Evolutionary conservation across 2,888 invertebrate genomes (phyloP), one percentile per base, ranked within the genome.

Genomic region (Synanthedon tipuliformis): DNA sequence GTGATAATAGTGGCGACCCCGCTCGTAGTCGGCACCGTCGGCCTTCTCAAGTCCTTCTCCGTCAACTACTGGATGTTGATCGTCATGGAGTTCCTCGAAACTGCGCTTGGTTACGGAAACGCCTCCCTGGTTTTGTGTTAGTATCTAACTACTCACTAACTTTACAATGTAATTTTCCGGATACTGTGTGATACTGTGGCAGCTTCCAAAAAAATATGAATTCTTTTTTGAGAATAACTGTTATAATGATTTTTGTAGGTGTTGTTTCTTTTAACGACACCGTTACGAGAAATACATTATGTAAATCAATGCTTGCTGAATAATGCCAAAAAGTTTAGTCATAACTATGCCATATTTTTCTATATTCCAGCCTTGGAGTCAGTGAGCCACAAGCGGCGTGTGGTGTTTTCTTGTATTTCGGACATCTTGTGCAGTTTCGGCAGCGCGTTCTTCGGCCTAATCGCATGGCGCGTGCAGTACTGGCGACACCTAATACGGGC

Each of bases 31-130:
- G 91, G 90, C 5, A 62, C 91, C 48, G 84, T 89, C 49, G 94
- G 94, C 3, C 71, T 93, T 51, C 72, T 90, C 27, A 90, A 93
- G 66, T 91, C 93, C 0, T 91, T 92, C 67, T 89, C 93, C 16
- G 86, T 89, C 41, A 90, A 89, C 68, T 94, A 93, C 71, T 83
- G 89, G 72, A 90, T 90, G 87, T 92, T 94, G 63, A 66, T 93
- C 45, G 68, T 89, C 15, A 89, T 94, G 50, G 94, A 94, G 77
- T 92, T 94, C 63, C 68, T 94, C n/a, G 94, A 94, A 68, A 92
- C 93, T 0, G 83, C 90, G 8, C 85, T 92, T 16, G 91, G 92
- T 0, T 87, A 87, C 58, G 86, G 86, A 7, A 87, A 85, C 56
- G 84, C 87, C 3, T 85, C 86, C 12, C 71, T 87, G 73, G 81